Conservation (phyloP, 2,797 vertebrate species). For the Toxotes lorentzi region DNA sequence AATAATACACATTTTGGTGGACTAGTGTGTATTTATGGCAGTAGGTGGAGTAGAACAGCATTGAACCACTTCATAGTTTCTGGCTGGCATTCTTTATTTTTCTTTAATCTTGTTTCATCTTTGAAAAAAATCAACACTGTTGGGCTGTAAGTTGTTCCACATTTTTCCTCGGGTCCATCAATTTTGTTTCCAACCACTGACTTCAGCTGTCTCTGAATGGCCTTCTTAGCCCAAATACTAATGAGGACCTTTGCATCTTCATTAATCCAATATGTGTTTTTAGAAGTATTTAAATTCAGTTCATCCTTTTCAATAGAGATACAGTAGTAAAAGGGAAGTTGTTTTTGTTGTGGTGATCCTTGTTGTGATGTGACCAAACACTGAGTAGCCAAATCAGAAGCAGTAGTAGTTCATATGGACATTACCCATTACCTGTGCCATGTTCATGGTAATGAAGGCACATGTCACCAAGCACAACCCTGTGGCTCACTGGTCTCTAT, state of each 20-base stretch:
- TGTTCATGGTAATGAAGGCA: background rate
- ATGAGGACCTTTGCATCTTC: background rate
- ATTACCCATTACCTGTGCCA: background rate
- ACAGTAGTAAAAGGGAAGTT: background rate
- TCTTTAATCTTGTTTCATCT: constrained; percentile 7
- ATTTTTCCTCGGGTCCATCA: background rate
- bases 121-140: background rate
- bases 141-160: constrained; percentile 7
- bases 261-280: background rate
- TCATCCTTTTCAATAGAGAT: background rate
- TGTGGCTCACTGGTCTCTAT: background rate
- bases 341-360: too few species aligned
- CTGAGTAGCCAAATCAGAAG: too few species aligned
- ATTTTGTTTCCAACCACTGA: background rate
- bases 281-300: background rate
- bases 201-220: background rate
- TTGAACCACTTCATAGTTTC: constrained; percentile 9
- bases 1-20: constrained; percentile 15
- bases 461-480: background rate
- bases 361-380: background rate
- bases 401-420: background rate
- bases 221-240: background rate
- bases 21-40: background rate
- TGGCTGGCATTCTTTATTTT: constrained; percentile 1
- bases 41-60: background rate